phyloP scores from a whole-genome alignment of 2,797 vertebrate species.

The Amphiprion clarkii region DNA sequence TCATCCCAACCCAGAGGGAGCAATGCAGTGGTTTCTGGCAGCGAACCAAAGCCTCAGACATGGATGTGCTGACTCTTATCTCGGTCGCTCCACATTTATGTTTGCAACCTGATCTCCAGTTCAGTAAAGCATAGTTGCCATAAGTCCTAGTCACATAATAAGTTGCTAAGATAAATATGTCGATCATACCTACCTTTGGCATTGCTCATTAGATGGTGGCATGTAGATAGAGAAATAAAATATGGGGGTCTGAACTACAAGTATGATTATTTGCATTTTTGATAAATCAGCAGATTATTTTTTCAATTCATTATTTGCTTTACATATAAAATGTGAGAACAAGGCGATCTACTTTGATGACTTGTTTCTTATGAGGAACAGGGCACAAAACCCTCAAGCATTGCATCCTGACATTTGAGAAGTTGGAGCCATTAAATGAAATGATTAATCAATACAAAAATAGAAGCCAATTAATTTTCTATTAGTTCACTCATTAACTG shows the following conservation, averaged over 20 bases:
- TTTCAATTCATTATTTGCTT: background rate
- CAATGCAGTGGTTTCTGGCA: no score
- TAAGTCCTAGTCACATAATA: constrained; percentile 1
- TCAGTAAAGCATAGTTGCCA: background rate
- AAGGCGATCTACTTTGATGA: background rate
- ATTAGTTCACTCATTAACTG: no score
- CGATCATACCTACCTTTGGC: background rate
- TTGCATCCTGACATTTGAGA: background rate
- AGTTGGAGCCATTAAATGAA: background rate
- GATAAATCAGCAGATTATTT: background rate
- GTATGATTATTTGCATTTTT: background rate
- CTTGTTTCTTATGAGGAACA: background rate
- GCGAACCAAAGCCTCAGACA: no score
- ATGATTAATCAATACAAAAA: no score
- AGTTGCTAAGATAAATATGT: background rate
- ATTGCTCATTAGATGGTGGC: background rate
- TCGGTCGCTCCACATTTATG: no score
- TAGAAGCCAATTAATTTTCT: no score
- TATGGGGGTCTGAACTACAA: no score
- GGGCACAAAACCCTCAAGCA: background rate
- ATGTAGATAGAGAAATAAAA: no score
- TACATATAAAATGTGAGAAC: background rate
- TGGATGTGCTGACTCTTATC: no score
- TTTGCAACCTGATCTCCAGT: background rate
- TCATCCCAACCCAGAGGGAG: no score